Base-by-base conservation (phyloP, 2,888 invertebrate species). In the Pandemis heparana region DNA sequence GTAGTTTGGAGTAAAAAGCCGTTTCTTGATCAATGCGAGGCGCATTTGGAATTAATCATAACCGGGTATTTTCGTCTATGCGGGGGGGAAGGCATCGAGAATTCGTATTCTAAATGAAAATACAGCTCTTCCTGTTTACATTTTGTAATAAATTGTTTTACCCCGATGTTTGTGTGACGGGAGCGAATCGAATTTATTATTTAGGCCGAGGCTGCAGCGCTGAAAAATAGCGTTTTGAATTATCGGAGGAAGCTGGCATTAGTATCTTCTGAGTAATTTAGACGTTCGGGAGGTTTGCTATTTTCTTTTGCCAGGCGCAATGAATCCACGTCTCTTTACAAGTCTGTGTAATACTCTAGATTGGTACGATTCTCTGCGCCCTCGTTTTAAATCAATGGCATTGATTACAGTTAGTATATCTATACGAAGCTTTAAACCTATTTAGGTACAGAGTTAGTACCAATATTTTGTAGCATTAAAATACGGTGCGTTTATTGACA, bases 21-120 rank as follows among this genome's bases (percentile, higher is more conserved):
- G 88, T 92, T 92, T 91, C 94, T 93, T 94, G 94, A 94, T 94
- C 94, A 94, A 94, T 94, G 94, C 92, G 91, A 88, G 87, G 89
- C 94, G 94, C 93, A 94, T 94, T 94, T 85, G 90, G 93, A 92
- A 94, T 94, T 94, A 94, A 94, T 94, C 94, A 94, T 94, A 94
- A 94, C 94, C 87, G 92, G 92, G 93, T 93, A 94, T 94, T 94
- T 94, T 94, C 92, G 93, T 94, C 92, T 94, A 93, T 93, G 86
- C 82, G 78, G 81, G 82, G 82, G 77, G 79, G 84, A 82, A 82
- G 83, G 86, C 85, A 86, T 89, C 88, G 87, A 85, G 89, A 89
- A 92, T 91, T 93, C 93, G 93, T 92, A 93, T 92, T 94, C 93
- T 92, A 93, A 94, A 94, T 94, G 94, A 94, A 94, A 93, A 93